Evolutionary conservation across 2,888 invertebrate species (phyloP).

Genomic region (Penaeus monodon): DNA sequence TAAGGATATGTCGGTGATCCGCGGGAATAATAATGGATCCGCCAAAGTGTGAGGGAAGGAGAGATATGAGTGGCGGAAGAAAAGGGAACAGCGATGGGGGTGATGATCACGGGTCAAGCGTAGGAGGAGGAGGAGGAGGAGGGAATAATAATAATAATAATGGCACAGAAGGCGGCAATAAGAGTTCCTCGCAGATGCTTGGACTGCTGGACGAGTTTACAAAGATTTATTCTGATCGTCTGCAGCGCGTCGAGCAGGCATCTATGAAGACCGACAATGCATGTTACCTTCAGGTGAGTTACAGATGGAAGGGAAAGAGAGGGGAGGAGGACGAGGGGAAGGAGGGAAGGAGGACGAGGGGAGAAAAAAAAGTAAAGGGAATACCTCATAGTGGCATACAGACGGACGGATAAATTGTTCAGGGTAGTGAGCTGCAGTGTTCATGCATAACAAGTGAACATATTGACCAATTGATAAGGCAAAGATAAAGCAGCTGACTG

Average conservation of each 20-base stretch:
- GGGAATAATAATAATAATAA: background rate
- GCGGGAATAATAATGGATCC: too few species aligned
- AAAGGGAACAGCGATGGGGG: background rate
- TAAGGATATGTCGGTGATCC: too few species aligned
- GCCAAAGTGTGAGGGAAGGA: background rate
- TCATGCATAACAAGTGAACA: too few species aligned
- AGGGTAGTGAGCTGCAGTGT: too few species aligned
- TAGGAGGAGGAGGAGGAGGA: background rate
- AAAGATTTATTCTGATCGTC: conserved; percentile 59
- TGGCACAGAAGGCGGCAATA: conserved; percentile 20
- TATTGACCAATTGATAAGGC: too few species aligned
- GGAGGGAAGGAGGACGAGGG: too few species aligned
- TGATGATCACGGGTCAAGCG: conserved; percentile 16
- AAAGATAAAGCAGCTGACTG: too few species aligned
- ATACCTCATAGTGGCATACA: too few species aligned
- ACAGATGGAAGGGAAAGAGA: too few species aligned
- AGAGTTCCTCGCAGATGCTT: conserved; percentile 56
- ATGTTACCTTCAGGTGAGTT: conserved; percentile 49
- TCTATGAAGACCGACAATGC: conserved; percentile 45
- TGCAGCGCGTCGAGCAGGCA: conserved; percentile 58
- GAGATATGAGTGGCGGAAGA: background rate
- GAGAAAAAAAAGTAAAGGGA: too few species aligned
- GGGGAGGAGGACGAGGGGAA: too few species aligned
- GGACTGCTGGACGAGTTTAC: conserved; percentile 59
- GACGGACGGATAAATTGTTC: too few species aligned